Conservation (phyloP, 2,797 vertebrate species). For the Phoebastria nigripes region DNA sequence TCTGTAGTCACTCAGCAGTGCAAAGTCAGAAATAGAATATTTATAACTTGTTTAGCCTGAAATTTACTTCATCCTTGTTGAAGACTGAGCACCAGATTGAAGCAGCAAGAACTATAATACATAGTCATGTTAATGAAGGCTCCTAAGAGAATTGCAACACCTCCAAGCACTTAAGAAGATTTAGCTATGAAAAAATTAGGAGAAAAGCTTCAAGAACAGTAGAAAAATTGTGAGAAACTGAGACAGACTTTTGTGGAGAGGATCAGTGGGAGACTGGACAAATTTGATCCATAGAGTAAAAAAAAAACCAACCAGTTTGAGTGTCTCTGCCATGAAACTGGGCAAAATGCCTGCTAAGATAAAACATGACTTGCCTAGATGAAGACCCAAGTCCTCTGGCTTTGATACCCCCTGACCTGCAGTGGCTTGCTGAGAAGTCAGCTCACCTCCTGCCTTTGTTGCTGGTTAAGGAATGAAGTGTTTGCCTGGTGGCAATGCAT, state of each 20-base stretch:
- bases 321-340: not conserved
- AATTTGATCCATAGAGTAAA: not conserved
- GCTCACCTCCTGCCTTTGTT: not conserved
- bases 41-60: not conserved
- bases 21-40: not conserved
- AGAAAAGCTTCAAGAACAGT: not conserved
- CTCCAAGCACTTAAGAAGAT: not conserved
- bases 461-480: not conserved
- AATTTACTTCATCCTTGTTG: not conserved
- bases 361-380: rapidly evolving
- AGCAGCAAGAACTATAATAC: not conserved
- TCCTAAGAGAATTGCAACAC: not conserved
- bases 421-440: not conserved
- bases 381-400: not conserved
- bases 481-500: rapidly evolving
- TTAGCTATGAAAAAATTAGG: not conserved
- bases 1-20: not conserved
- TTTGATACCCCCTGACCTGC: not conserved
- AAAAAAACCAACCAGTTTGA: not conserved
- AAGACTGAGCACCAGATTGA: not conserved
- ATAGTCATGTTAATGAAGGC: not conserved
- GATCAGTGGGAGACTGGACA: not conserved
- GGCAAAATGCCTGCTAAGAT: not conserved
- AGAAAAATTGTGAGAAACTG: not conserved
- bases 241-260: not conserved